Conservation (phyloP, 2,113 vertebrate species). For the Clarias magur region DNA sequence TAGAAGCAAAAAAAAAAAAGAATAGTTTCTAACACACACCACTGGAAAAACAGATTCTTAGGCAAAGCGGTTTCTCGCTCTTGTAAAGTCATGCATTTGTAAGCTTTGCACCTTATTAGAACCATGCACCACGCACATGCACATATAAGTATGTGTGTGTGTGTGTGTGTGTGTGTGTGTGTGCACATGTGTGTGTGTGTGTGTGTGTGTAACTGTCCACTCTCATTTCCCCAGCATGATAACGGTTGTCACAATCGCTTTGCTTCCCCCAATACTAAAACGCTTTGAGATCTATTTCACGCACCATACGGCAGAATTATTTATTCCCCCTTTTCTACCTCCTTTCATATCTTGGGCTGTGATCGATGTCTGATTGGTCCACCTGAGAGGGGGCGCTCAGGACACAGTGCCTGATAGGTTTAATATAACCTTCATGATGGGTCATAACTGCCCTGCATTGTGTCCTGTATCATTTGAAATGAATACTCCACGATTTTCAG, state of each 20-base stretch:
- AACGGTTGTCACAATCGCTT: slow-evolving; percentile 48
- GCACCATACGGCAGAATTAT: slow-evolving; percentile 49
- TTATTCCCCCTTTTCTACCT: slow-evolving; percentile 38
- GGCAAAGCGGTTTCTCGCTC: background rate
- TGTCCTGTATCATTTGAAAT: background rate
- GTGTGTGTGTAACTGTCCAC: slow-evolving; percentile 35
- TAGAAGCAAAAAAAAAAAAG: slow-evolving; percentile 15
- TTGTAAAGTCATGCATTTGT: background rate
- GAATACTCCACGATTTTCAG: background rate
- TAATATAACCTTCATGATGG: slow-evolving; percentile 34
- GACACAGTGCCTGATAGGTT: slow-evolving; percentile 42
- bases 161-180: background rate
- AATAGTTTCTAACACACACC: background rate
- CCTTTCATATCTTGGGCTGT: slow-evolving; percentile 23
- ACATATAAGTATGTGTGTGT: background rate
- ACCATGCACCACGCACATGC: background rate
- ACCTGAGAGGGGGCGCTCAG: slow-evolving; percentile 28
- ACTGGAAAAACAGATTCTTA: background rate
- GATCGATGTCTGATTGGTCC: slow-evolving; percentile 53
- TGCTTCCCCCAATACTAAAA: slow-evolving; percentile 38
- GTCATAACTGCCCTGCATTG: background rate
- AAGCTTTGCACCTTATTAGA: background rate
- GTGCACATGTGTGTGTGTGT: slow-evolving; percentile 29
- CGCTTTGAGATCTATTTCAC: slow-evolving; percentile 54
- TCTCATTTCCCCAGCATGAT: slow-evolving; percentile 42